Evolutionary conservation across 2,888 invertebrate genomes (phyloP).

Genomic region (Baronia brevicornis): DNA sequence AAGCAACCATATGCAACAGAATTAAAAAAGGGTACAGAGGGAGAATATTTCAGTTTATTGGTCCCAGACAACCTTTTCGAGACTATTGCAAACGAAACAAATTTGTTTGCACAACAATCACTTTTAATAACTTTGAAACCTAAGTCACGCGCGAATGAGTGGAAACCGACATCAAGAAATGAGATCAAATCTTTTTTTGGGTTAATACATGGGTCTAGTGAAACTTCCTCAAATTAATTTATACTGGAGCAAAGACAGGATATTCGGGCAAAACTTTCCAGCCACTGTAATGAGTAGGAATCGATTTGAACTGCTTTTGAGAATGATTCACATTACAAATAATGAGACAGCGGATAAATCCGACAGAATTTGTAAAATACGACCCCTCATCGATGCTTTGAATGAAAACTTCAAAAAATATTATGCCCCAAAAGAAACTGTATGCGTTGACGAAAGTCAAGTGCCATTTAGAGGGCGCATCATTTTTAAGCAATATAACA

Average conservation of each 20-base stretch:
- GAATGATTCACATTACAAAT: constrained; percentile 27
- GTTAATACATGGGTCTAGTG: too few relatives aligned
- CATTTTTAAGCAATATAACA: constrained; percentile 28
- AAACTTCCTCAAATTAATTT: too few relatives aligned
- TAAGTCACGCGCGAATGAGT: background rate
- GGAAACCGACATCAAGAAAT: background rate
- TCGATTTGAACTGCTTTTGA: constrained; percentile 26
- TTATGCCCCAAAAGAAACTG: constrained; percentile 26
- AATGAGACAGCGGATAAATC: constrained; percentile 22
- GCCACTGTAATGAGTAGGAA: constrained; percentile 27
- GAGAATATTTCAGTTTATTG: background rate
- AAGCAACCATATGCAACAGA: constrained; percentile 1
- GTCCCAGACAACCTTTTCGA: constrained; percentile 1
- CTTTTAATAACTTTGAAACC: background rate
- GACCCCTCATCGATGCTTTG: constrained; percentile 24
- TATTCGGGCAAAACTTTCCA: constrained; percentile 27
- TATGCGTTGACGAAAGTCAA: constrained; percentile 29
- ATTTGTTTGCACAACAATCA: constrained; percentile 1
- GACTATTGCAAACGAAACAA: background rate
- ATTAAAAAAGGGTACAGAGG: background rate
- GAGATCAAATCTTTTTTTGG: background rate
- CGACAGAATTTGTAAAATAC: constrained; percentile 27
- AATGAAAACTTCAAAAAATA: constrained; percentile 25
- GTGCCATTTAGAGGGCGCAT: constrained; percentile 27
- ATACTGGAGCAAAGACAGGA: constrained; percentile 22